Percentiles rank a stretch among this genome's conserved stretches.
These are phyloP conservation scores for Fulica atra DNA, from an alignment of 2,113 vertebrate genomes.

Conservation along the genomic window DNA sequence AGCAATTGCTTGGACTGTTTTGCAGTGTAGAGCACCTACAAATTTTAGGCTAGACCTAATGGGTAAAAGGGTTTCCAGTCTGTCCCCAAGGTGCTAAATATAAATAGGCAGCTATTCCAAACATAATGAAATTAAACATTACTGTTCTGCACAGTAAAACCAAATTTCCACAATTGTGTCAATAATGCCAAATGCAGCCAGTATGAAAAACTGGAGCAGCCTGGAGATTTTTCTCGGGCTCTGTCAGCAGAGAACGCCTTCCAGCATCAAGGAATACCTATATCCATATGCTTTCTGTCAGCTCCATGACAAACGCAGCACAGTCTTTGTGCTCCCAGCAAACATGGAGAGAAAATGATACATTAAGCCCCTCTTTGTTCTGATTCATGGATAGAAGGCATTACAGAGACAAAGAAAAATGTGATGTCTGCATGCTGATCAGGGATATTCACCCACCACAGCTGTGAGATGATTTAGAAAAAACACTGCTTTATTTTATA, in stretches of 20 bases:
- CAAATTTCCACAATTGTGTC: not conserved
- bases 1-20: not conserved
- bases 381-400: not conserved
- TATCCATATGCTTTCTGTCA: not conserved
- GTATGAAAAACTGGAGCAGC: not conserved
- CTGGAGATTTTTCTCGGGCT: not conserved
- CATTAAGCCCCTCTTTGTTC: not conserved
- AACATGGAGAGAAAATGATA: not conserved
- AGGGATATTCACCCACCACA: not conserved
- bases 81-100: not conserved
- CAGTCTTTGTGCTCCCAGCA: not conserved
- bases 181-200: fast-evolving
- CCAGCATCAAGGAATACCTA: not conserved
- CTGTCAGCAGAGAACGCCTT: not conserved
- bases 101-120: not conserved
- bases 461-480: not conserved
- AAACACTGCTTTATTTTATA: not conserved
- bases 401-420: not conserved
- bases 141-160: not conserved
- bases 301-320: not conserved
- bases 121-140: not conserved
- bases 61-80: not conserved
- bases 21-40: not conserved
- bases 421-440: not conserved
- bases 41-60: not conserved